Conservation (phyloP, 2,888 invertebrate genomes). For the Leucozona laternaria region DNA sequence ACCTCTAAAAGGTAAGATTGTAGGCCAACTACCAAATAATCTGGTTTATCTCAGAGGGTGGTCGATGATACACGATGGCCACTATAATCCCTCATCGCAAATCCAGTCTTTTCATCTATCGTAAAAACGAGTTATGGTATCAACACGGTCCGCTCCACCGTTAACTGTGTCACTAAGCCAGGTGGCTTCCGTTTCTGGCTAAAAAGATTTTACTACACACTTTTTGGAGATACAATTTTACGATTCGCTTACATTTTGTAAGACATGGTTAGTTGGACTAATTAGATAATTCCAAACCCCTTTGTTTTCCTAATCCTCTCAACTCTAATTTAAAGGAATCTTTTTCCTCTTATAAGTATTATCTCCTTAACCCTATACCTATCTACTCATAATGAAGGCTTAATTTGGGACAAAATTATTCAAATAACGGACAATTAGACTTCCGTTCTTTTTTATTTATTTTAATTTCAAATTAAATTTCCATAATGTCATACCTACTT, state of each 20-base stretch:
- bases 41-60: too few species aligned
- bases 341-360: neutral
- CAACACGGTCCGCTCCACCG: too few species aligned
- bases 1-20: too few species aligned
- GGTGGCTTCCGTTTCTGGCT: too few species aligned
- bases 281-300: neutral
- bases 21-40: too few species aligned
- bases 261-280: neutral
- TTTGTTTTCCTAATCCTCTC: neutral
- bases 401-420: neutral
- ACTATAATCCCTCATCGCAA: too few species aligned
- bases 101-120: too few species aligned
- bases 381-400: neutral
- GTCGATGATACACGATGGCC: too few species aligned
- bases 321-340: neutral
- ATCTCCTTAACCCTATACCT: neutral
- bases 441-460: neutral
- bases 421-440: neutral
- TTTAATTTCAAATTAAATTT: slow-evolving; percentile 24
- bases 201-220: too few species aligned
- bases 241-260: neutral
- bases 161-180: too few species aligned
- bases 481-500: slow-evolving; percentile 19
- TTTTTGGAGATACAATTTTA: too few species aligned
- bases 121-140: too few species aligned